Evolutionary conservation across 2,797 vertebrate genomes (phyloP).

Genomic region (Emys orbicularis): DNA sequence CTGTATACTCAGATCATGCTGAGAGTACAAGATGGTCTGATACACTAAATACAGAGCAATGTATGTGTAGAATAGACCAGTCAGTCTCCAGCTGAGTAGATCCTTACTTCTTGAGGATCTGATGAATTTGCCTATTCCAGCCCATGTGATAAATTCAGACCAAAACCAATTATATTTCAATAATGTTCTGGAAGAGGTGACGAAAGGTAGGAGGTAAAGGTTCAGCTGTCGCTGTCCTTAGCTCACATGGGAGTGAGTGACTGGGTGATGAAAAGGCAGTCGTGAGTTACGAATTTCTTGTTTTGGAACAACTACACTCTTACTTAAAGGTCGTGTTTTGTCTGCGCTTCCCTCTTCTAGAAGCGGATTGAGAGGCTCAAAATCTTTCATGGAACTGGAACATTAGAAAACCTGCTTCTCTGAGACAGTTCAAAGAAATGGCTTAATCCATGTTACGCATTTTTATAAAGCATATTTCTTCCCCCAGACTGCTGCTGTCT

Average conservation of each 20-base stretch:
- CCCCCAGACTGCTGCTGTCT: not conserved
- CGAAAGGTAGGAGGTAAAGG: not conserved
- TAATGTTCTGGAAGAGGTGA: not conserved
- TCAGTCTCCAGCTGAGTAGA: not conserved
- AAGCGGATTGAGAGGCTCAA: not conserved
- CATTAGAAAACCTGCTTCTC: not conserved
- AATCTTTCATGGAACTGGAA: not conserved
- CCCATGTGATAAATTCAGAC: not conserved
- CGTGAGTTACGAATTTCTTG: not conserved
- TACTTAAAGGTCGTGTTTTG: not conserved
- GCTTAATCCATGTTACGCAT: slow-evolving; percentile 1
- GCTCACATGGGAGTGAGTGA: not conserved
- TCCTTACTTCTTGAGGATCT: not conserved
- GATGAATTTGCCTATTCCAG: not conserved
- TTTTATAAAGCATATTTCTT: not conserved
- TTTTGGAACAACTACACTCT: not conserved
- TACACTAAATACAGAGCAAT: accelerated
- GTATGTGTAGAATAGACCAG: accelerated
- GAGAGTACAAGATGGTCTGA: not conserved
- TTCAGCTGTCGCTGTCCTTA: not conserved
- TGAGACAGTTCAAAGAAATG: not conserved
- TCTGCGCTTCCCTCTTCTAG: not conserved
- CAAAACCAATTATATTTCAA: not conserved
- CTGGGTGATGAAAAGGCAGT: not conserved
- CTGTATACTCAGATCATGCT: accelerated